Percentiles rank a stretch among this genome's conserved stretches.
phyloP scores from a whole-genome alignment of 2,797 vertebrate genomes.

The Anguilla marmorata region DNA sequence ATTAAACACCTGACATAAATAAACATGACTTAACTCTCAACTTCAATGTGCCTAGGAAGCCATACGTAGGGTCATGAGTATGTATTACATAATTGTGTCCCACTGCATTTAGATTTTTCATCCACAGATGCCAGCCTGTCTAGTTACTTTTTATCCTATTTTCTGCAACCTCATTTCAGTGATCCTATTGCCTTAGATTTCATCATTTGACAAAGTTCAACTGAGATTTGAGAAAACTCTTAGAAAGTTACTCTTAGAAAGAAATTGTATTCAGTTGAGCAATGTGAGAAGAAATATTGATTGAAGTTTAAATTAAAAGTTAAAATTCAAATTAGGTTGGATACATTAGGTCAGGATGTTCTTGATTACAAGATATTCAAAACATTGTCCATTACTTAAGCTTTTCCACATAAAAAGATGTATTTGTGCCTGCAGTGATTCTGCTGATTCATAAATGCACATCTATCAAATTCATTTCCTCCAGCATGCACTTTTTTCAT shows the following conservation, averaged over 20 bases:
- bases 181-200: not conserved
- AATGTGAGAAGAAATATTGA: not conserved
- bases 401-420: not conserved
- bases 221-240: constrained; percentile 1
- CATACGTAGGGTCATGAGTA: not conserved
- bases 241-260: not conserved
- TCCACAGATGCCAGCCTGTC: not conserved
- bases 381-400: not conserved
- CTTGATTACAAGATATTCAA: not conserved
- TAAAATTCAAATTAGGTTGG: not conserved
- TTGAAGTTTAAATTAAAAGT: not conserved
- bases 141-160: not conserved
- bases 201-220: constrained; percentile 9
- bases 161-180: not conserved
- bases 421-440: not conserved
- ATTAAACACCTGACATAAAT: not conserved
- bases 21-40: not conserved
- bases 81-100: not conserved
- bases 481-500: not conserved
- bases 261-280: not conserved
- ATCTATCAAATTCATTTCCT: not conserved
- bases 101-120: not conserved
- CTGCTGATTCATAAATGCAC: constrained; percentile 2
- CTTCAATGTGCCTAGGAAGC: not conserved
- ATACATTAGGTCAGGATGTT: not conserved